Conservation (phyloP, 2,888 invertebrate genomes). For the Drosophila pseudotalamancana region DNA sequence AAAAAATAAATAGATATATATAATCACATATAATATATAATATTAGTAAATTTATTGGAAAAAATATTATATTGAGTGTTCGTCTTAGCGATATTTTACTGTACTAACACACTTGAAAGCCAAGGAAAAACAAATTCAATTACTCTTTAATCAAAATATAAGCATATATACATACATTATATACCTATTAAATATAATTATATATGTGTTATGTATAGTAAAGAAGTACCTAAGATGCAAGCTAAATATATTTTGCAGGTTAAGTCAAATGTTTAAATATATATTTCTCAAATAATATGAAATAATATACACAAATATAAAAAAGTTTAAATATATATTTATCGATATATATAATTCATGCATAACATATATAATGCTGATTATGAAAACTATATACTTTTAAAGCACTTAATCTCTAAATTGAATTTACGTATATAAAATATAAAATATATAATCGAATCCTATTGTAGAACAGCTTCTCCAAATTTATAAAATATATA, state of each 20-base stretch:
- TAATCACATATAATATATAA: not conserved
- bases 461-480: constrained; percentile 9
- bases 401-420: constrained; percentile 7
- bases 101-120: constrained; percentile 5
- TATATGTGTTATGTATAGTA: constrained; percentile 40
- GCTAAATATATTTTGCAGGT: constrained; percentile 3
- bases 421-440: constrained; percentile 8
- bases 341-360: not conserved
- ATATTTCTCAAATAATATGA: too few relatives aligned
- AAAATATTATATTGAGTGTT: not conserved
- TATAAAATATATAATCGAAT: constrained; percentile 6
- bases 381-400: constrained; percentile 2
- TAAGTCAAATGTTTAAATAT: constrained; percentile 1
- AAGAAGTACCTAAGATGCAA: constrained; percentile 48
- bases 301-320: too few relatives aligned
- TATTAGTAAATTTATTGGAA: not conserved
- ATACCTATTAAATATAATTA: constrained; percentile 18
- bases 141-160: constrained; percentile 29
- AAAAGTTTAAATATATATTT: not conserved
- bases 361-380: not conserved
- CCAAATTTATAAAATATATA: not conserved
- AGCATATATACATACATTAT: constrained; percentile 12
- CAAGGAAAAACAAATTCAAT: constrained; percentile 23
- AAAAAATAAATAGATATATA: not conserved
- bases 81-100: not conserved